phyloP scores from a whole-genome alignment of 2,888 invertebrate genomes.

The Oasisia sp. region DNA sequence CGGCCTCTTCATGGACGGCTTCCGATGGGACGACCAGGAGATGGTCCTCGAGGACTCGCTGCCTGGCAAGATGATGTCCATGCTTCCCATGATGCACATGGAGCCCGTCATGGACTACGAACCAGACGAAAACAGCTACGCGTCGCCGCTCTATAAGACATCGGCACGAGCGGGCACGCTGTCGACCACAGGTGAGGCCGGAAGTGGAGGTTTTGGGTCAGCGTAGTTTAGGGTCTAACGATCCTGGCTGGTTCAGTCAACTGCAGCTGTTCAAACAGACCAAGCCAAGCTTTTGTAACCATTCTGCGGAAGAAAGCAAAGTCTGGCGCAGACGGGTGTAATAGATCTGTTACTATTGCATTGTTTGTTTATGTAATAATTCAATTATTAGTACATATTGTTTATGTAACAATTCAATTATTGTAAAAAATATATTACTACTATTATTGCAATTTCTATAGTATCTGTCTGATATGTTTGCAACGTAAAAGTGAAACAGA shows the following conservation, averaged over 20 bases:
- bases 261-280: too few species aligned
- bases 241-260: background rate
- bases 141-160: constrained; percentile 66
- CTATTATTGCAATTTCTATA: too few species aligned
- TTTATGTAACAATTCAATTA: too few species aligned
- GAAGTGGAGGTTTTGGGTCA: background rate
- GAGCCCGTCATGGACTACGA: constrained; percentile 72
- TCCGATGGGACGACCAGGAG: constrained; percentile 61
- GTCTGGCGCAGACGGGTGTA: too few species aligned
- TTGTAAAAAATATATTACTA: too few species aligned
- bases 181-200: constrained; percentile 65
- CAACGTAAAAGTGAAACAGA: too few species aligned
- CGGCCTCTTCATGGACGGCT: constrained; percentile 66
- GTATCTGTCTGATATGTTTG: too few species aligned
- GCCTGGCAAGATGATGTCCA: constrained; percentile 80
- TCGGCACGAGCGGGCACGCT: constrained; percentile 64
- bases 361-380: background rate
- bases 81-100: constrained; percentile 73
- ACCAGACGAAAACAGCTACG: constrained; percentile 59
- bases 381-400: background rate
- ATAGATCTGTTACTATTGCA: background rate
- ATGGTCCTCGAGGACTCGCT: constrained; percentile 59
- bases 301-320: too few species aligned
- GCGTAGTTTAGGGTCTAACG: background rate
- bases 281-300: too few species aligned